Conservation (phyloP, 1,140 invertebrate genomes). For the Conus betulinus region DNA sequence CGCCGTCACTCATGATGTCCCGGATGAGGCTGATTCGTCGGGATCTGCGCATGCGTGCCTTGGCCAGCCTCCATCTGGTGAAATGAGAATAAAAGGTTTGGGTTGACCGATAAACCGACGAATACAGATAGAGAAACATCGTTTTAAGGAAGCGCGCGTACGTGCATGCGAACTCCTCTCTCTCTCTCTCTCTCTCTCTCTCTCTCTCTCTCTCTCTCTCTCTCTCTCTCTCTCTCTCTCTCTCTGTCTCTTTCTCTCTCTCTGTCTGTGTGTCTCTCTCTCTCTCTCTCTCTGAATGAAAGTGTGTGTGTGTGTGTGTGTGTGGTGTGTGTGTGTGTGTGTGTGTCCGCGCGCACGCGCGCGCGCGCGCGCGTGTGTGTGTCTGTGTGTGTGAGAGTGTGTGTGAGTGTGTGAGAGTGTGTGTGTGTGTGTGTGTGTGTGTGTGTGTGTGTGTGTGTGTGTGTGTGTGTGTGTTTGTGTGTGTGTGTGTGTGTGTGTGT, state of each 20-base stretch:
- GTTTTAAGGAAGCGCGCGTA: too few species aligned
- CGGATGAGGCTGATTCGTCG: constrained; percentile 15
- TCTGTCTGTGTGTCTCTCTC: not conserved
- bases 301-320: not conserved
- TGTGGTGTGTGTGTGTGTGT: too few species aligned
- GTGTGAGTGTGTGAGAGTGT: too few species aligned
- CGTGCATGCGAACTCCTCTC: not conserved
- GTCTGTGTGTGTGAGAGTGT: too few species aligned
- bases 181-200: not conserved
- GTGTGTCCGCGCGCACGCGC: too few species aligned
- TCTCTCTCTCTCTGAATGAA: not conserved
- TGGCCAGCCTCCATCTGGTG: constrained; percentile 26
- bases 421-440: too few species aligned
- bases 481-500: too few species aligned
- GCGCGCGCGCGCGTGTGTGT: too few species aligned
- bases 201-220: not conserved
- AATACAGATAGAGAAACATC: too few species aligned
- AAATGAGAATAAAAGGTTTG: not conserved
- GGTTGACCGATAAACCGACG: too few species aligned
- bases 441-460: too few species aligned
- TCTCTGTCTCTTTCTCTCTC: not conserved
- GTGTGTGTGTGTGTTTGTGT: too few species aligned
- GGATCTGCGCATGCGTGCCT: constrained; percentile 34
- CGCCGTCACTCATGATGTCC: constrained; percentile 34
- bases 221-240: constrained; percentile 1